Conservation (phyloP, 2,797 vertebrate genomes). For the Balearica regulorum region DNA sequence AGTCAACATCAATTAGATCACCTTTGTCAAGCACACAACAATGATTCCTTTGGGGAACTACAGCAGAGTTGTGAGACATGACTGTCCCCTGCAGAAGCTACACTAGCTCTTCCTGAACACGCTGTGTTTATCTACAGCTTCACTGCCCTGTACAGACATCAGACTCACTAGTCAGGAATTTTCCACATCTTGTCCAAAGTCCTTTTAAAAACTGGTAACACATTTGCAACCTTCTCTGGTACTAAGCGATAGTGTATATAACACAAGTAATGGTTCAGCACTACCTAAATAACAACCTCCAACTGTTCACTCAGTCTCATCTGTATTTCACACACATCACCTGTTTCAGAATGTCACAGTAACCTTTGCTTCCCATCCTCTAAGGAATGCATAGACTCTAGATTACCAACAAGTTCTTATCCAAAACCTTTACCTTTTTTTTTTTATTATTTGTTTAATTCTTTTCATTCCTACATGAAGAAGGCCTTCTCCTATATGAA, state of each 20-base stretch:
- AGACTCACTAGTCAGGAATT: background rate
- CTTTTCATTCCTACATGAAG: background rate
- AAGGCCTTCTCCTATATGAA: background rate
- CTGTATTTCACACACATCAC: background rate
- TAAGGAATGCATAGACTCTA: background rate
- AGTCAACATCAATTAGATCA: background rate
- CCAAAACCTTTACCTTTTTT: background rate
- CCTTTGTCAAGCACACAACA: background rate
- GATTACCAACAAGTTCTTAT: background rate
- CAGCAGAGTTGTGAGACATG: background rate
- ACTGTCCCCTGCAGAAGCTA: background rate
- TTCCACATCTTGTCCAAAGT: background rate
- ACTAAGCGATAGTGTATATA: background rate
- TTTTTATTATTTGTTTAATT: background rate
- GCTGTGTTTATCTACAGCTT: background rate
- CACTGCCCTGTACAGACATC: background rate
- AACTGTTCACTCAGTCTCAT: background rate
- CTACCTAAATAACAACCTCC: background rate
- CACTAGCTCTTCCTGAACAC: background rate
- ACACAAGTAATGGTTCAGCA: background rate
- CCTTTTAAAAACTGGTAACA: background rate
- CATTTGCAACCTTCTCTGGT: background rate
- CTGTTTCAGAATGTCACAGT: background rate
- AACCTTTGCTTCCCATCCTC: background rate
- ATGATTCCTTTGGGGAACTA: background rate